These are phyloP conservation scores for Labeo calbasu DNA, from an alignment of 2,797 vertebrate genomes.

Conservation along the genomic window DNA sequence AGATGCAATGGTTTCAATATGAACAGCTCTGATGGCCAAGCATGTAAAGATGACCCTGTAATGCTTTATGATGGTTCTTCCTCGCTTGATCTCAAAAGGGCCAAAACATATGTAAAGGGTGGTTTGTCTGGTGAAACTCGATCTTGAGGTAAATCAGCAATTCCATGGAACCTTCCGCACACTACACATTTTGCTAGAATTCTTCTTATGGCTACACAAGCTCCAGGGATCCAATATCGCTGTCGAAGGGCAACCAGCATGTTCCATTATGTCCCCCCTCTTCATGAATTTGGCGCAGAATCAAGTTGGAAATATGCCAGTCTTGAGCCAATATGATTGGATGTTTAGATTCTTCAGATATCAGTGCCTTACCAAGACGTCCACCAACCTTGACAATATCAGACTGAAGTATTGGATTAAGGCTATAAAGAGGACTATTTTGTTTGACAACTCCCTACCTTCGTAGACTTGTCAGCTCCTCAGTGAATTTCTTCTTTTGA, in stretches of 20 bases:
- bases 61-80: background rate
- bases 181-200: no score
- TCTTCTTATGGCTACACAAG: no score
- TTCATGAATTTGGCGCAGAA: no score
- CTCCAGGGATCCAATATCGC: no score
- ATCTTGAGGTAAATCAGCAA: background rate
- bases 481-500: background rate
- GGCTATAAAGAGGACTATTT: background rate
- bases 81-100: conserved; percentile 5
- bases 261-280: no score
- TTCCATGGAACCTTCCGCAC: no score
- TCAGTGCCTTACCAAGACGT: background rate
- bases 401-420: conserved; percentile 2
- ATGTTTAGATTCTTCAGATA: background rate
- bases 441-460: background rate
- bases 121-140: background rate
- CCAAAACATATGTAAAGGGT: background rate
- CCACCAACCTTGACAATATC: conserved; percentile 9
- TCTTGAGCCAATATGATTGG: conserved; percentile 16
- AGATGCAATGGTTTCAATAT: background rate
- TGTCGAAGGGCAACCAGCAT: no score
- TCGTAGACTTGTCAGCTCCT: background rate
- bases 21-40: conserved; percentile 1
- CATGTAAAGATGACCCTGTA: conserved; percentile 20
- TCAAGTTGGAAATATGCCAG: background rate